Evolutionary conservation across 2,888 invertebrate species (phyloP).

Genomic region (Mactromeris polynyma): DNA sequence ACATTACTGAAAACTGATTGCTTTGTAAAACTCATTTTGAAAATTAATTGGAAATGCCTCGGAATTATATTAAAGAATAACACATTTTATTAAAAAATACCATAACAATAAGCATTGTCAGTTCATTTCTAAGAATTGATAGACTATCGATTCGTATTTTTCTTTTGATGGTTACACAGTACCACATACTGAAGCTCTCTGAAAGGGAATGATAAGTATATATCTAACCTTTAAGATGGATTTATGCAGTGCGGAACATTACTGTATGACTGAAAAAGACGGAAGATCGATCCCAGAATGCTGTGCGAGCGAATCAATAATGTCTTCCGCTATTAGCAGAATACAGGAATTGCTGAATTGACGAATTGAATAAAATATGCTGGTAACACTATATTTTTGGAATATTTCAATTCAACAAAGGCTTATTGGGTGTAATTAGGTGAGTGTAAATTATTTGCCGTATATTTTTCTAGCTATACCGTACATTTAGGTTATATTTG

Average conservation of each 20-base stretch:
- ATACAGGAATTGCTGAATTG: constrained; percentile 13
- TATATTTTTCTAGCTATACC: no score
- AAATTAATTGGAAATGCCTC: no score
- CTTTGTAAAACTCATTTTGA: no score
- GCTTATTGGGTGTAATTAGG: background rate
- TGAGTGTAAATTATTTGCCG: background rate
- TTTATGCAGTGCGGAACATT: background rate
- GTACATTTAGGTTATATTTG: no score
- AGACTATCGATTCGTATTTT: no score
- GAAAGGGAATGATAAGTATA: background rate
- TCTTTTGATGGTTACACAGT: no score
- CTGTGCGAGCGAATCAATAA: background rate
- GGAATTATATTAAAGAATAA: no score
- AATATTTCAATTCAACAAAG: background rate
- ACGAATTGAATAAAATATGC: constrained; percentile 13
- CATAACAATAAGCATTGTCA: no score
- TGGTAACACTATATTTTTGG: background rate
- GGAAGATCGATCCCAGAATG: constrained; percentile 2
- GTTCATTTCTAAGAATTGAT: no score
- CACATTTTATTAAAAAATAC: no score
- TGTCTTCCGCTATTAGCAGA: constrained; percentile 3
- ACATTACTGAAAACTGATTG: no score
- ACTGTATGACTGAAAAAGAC: background rate
- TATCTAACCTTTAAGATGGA: background rate
- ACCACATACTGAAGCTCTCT: background rate